These are phyloP conservation scores for Larimichthys polyactis DNA, from an alignment of 2,113 vertebrate genomes.

Conservation along the genomic window DNA sequence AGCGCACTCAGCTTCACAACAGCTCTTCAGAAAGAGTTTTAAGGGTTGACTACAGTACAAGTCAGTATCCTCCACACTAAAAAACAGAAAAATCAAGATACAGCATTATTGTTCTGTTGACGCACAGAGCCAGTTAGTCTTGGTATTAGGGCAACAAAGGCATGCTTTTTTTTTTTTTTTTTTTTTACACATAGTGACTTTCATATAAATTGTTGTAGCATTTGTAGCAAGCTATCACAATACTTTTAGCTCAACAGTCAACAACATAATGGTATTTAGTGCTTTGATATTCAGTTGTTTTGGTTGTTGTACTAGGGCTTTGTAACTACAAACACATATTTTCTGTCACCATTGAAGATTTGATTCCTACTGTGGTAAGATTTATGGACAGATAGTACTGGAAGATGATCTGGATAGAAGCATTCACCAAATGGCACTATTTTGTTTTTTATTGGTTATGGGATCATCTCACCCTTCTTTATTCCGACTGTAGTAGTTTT, in stretches of 20 bases:
- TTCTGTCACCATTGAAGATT: neutral
- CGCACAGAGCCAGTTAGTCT: neutral
- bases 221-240: neutral
- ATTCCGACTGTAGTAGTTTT: conserved; percentile 3
- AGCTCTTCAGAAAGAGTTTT: too few species aligned
- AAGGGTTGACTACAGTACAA: neutral
- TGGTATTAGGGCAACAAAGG: neutral
- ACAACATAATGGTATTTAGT: neutral
- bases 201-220: neutral
- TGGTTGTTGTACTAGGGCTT: neutral
- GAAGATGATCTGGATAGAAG: conserved; percentile 4
- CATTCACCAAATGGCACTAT: neutral
- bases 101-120: neutral
- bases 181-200: neutral
- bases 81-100: conserved; percentile 1
- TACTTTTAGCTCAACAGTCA: neutral
- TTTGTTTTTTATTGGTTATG: conserved; percentile 10
- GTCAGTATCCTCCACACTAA: neutral
- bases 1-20: too few species aligned
- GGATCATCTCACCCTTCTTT: conserved; percentile 6
- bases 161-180: neutral
- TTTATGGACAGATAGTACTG: neutral
- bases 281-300: neutral
- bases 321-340: neutral
- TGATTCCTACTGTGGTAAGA: neutral